Evolutionary conservation across 2,113 vertebrate species (phyloP).

Genomic region (Sphaerodactylus townsendi): DNA sequence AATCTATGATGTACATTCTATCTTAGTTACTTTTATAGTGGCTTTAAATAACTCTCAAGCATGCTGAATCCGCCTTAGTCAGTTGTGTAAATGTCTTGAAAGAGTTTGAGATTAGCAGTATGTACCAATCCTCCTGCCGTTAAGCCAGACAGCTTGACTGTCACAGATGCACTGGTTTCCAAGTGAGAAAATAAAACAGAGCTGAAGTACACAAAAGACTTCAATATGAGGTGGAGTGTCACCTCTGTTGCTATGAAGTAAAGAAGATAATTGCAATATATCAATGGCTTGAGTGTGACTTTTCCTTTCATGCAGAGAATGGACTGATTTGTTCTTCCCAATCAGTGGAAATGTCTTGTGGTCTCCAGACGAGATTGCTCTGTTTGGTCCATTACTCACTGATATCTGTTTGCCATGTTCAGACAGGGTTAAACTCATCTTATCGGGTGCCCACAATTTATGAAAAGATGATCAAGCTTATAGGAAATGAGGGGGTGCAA

Average conservation of each 20-base stretch:
- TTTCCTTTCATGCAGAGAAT: conserved; percentile 62
- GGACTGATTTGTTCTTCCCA: conserved; percentile 61
- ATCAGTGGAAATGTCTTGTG: conserved; percentile 52
- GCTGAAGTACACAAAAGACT: conserved; percentile 48
- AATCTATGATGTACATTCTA: background rate
- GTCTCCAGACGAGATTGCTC: conserved; percentile 60
- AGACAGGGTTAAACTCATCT: conserved; percentile 58
- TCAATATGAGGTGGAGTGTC: conserved; percentile 36
- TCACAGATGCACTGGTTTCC: conserved; percentile 41
- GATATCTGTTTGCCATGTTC: conserved; percentile 49
- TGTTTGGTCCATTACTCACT: conserved; percentile 64
- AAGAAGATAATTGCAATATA: conserved; percentile 54
- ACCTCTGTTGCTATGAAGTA: conserved; percentile 20
- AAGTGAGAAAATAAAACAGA: conserved; percentile 50
- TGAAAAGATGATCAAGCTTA: conserved; percentile 66
- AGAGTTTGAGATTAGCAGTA: too few relatives aligned
- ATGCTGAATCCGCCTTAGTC: background rate
- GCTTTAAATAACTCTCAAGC: background rate
- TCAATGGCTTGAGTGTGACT: conserved; percentile 57
- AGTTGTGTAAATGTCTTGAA: too few relatives aligned
- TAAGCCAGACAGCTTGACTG: background rate
- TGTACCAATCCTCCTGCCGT: background rate
- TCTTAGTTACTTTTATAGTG: background rate
- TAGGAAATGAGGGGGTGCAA: conserved; percentile 63
- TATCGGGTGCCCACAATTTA: conserved; percentile 58